Evolutionary conservation across 2,888 invertebrate species (phyloP), one percentile per base, ranked within the genome.

Genomic region (Hemaris fuciformis): DNA sequence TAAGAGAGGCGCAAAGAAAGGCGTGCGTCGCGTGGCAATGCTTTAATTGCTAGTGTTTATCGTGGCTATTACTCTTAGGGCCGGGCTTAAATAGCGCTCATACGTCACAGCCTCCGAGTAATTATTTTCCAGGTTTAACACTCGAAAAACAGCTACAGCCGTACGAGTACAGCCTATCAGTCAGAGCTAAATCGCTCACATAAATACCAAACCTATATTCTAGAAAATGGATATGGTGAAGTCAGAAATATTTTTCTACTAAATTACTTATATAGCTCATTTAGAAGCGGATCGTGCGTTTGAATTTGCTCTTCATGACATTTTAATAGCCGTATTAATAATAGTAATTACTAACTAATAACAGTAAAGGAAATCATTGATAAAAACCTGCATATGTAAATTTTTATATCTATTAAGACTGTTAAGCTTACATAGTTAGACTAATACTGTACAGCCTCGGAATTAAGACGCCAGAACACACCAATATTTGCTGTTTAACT

Each of bases 21-120:
- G 87, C 88, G 90, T 89, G 89, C 87, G 90, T 89, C 91, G 91
- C 84, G 81, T 89, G 79, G 89, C 89, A 88, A 91, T 90, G 89
- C 85, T 91, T 91, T 91, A 91, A 91, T 91, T 91, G 90, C 84
- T 80, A 76, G 83, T 89, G 88, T 91, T 91, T 91, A 91, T 91
- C 88, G 87, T 84, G 68, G 74, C 84, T 80, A 91, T 91, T 89
- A 86, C 84, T 91, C 91, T 89, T 83, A 85, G 85, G 85, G 85
- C 81, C 73, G 77, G 80, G 84, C 86, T 88, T 89, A 90, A 91
- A 89, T 89, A 88, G 91, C 87, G 81, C 79, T 81, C 88, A 86
- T 91, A 91, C 87, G 88, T 92, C 88, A 91, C 88, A 73, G 84
- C 72, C 79, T 83, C 85, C 86, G 85, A 88, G 90, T 91, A 90